phyloP scores from a whole-genome alignment of 2,888 invertebrate species.

The Carcina quercana region DNA sequence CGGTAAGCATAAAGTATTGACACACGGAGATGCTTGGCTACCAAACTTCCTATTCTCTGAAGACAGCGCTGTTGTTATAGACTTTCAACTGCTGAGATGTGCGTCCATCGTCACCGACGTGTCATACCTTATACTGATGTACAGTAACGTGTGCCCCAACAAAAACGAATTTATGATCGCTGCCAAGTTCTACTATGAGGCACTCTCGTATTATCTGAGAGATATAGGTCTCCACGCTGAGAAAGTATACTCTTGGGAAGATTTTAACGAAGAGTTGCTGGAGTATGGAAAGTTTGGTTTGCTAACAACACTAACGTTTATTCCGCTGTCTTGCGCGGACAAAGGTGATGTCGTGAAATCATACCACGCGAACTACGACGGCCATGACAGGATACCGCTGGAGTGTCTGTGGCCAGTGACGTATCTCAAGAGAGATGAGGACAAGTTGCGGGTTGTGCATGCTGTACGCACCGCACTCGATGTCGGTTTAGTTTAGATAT shows the following conservation, averaged over 20 bases:
- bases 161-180: conserved; percentile 32
- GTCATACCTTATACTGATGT: conserved; percentile 28
- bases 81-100: conserved; percentile 39
- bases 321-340: conserved; percentile 33
- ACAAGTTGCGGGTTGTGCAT: conserved; percentile 32
- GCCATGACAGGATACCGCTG: conserved; percentile 31
- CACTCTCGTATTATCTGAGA: conserved; percentile 29
- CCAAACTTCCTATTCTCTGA: conserved; percentile 35
- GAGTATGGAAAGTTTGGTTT: conserved; percentile 36
- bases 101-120: conserved; percentile 37
- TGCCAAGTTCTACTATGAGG: conserved; percentile 29
- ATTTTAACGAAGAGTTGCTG: conserved; percentile 31
- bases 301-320: conserved; percentile 28
- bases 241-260: conserved; percentile 25
- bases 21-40: conserved; percentile 46
- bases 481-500: conserved; percentile 30
- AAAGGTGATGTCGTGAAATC: conserved; percentile 29
- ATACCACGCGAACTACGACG: conserved; percentile 21
- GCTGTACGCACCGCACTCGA: conserved; percentile 37
- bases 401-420: conserved; percentile 36
- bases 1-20: conserved; percentile 29
- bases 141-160: conserved; percentile 21
- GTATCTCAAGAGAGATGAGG: conserved; percentile 26
- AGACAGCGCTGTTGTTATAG: conserved; percentile 31
- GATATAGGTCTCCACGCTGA: conserved; percentile 37